A percentile compares a stretch with the other conserved stretches of the same genome.
These are phyloP conservation scores for Poecile atricapillus DNA, from an alignment of 2,113 vertebrate species.

Conservation along the genomic window DNA sequence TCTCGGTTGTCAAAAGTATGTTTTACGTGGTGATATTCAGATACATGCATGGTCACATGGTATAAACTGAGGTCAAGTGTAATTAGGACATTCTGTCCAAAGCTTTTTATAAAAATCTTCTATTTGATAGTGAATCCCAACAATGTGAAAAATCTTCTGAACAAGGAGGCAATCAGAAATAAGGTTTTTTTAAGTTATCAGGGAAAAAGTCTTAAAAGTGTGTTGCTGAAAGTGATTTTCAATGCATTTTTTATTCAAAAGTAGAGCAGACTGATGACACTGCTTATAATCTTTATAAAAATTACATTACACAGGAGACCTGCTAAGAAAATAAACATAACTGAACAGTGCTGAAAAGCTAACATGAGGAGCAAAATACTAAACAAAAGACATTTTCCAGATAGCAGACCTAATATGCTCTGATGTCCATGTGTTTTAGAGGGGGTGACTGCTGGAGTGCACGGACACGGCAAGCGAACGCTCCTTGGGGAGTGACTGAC, in stretches of 20 bases:
- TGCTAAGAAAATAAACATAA: neutral
- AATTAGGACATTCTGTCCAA: neutral
- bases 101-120: neutral
- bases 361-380: neutral
- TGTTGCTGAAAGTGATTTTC: neutral
- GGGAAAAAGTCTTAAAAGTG: neutral
- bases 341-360: neutral
- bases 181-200: neutral
- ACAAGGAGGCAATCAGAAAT: neutral
- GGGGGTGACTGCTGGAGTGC: neutral
- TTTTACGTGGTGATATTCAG: neutral
- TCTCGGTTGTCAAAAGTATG: neutral
- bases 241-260: neutral
- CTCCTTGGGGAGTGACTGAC: fast-evolving
- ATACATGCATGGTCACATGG: fast-evolving
- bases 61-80: neutral
- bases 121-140: neutral
- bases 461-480: fast-evolving
- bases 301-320: neutral
- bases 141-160: neutral
- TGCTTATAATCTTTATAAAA: neutral
- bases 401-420: neutral
- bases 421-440: fast-evolving
- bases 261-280: neutral
- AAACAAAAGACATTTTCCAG: neutral